Percentiles rank a stretch among this genome's conserved stretches.
phyloP scores from a whole-genome alignment of 1,140 invertebrate species.

The Pollicipes pollicipes region DNA sequence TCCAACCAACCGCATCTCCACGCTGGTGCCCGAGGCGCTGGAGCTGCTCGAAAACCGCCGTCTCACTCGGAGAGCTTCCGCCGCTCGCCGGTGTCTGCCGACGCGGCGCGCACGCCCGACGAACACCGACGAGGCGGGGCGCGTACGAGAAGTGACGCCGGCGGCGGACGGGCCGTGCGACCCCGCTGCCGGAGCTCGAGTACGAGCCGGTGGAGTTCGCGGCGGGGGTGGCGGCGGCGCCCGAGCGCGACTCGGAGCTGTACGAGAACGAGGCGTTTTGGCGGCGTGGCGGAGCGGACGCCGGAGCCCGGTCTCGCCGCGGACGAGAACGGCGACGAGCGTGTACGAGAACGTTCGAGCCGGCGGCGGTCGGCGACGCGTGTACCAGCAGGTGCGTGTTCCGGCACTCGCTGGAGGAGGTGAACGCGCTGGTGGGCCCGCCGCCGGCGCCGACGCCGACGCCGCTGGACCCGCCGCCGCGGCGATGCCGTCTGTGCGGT shows the following conservation, averaged over 20 bases:
- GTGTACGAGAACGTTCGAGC: neutral
- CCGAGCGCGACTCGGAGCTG: neutral
- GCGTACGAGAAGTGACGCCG: no score
- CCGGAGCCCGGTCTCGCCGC: no score
- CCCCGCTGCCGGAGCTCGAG: no score
- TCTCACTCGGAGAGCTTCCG: neutral
- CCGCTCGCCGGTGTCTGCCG: neutral
- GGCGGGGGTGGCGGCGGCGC: no score
- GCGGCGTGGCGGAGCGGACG: neutral
- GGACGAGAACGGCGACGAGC: neutral
- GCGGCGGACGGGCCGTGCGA: no score
- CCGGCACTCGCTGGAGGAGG: constrained; percentile 46
- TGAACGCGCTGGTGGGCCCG: constrained; percentile 39
- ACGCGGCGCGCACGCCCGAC: neutral
- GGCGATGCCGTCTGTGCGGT: no score
- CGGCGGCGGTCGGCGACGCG: constrained; percentile 16
- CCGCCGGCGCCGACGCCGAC: no score
- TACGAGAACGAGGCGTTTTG: neutral
- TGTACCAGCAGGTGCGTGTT: constrained; percentile 56
- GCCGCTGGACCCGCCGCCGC: no score
- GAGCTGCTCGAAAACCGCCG: neutral
- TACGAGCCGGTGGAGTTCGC: neutral
- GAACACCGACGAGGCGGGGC: neutral
- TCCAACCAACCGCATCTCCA: neutral
- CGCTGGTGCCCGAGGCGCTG: neutral